Base-by-base conservation (phyloP, 2,888 invertebrate genomes). In the Candidula unifasciata region DNA sequence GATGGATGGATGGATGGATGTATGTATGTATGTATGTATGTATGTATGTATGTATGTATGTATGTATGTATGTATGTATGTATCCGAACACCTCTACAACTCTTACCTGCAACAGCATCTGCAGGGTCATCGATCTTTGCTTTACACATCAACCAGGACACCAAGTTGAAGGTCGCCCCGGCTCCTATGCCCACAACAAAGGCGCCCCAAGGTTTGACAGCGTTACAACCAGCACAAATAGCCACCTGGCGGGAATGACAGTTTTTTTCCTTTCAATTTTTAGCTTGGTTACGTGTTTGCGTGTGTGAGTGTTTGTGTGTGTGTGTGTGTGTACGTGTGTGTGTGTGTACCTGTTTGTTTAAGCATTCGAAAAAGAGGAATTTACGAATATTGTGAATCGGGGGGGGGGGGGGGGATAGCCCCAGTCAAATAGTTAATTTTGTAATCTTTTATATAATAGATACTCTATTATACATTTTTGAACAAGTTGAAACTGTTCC, bases 51-150 rank as follows among this genome's bases (percentile, higher is more conserved):
- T 30, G 35, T 37, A 37, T 30, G 35, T 37, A 74, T 30, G 52
- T 44, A 76, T 54, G n/a, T 44, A 77, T 54, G n/a, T 44, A n/a
- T 54, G 13, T 27, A 54, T 57, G 33, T 44, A 54, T 77, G n/a
- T 27, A 13, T 44, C 8, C 0, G 27, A n/a, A 0, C 3, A 6
- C 27, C 18, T 69, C 3, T 3, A 35, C 35, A 30, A 24, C 18
- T 1, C 76, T 30, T 87, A 91, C 92, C 91, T 74, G 91, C 91
- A 44, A 94, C 94, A 3, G 95, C 94, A 87, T 95, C 95, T 33
- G 95, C 88, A 0, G 95, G 95, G 89, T 95, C 95, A 88, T 95
- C 95, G 37, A 94, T 92, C 16, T 88, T 88, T 30, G 92, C 18
- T 79, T 87, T 90, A 37, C 88, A 68, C 87, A 93, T 88, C 13